Evolutionary conservation across 2,797 vertebrate genomes (phyloP).

Genomic region (Eutrigla gurnardus): DNA sequence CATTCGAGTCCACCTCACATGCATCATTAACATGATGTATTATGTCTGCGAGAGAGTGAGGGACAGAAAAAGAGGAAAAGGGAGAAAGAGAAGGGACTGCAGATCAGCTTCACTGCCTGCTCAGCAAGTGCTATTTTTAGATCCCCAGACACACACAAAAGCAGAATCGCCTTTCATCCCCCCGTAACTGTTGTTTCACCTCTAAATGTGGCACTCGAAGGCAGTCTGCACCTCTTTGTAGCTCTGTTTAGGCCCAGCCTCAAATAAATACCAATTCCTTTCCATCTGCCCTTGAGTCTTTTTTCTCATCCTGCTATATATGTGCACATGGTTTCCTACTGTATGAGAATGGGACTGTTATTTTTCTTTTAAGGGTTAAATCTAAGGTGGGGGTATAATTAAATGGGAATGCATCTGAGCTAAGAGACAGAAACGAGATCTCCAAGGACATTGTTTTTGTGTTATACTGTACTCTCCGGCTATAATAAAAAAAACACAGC

Average conservation of each 20-base stretch:
- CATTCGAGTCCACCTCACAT: neutral
- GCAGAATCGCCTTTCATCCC: conserved; percentile 71
- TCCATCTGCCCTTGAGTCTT: conserved; percentile 44
- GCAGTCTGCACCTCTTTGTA: conserved; percentile 43
- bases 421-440: conserved; percentile 17
- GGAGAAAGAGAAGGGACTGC: conserved; percentile 54
- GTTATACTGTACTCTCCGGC: neutral
- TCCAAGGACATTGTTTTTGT: conserved; percentile 18
- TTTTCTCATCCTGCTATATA: conserved; percentile 32
- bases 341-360: conserved; percentile 19
- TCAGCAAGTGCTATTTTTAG: conserved; percentile 82
- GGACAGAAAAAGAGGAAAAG: conserved; percentile 43
- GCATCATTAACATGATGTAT: conserved; percentile 29
- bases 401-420: conserved; percentile 31
- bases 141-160: conserved; percentile 68
- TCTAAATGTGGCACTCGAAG: conserved; percentile 61
- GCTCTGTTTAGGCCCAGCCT: conserved; percentile 64
- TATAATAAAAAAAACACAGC: conserved; percentile 23
- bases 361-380: conserved; percentile 26
- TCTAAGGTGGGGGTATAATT: conserved; percentile 40
- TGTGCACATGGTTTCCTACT: conserved; percentile 28
- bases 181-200: conserved; percentile 58
- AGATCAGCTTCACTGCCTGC: conserved; percentile 66
- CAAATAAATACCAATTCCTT: conserved; percentile 48
- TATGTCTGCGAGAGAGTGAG: conserved; percentile 15